Evolutionary conservation across 2,888 invertebrate species (phyloP).

Genomic region (Tetragnatha montana): DNA sequence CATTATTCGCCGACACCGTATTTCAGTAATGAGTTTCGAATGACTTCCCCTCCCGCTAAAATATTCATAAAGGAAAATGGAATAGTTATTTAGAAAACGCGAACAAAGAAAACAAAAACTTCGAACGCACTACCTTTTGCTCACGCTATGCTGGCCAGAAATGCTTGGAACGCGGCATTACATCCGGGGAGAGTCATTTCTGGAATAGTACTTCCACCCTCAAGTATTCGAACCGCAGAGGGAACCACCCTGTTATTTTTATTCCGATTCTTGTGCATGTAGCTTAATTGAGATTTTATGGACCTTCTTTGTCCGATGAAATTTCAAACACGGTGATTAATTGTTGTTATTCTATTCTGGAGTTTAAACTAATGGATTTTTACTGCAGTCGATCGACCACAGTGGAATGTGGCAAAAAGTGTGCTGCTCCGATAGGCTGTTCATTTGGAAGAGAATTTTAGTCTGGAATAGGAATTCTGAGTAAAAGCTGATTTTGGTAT

Average conservation of each 20-base stretch:
- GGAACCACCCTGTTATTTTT: constrained; percentile 20
- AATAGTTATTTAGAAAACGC: not conserved
- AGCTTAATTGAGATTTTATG: constrained; percentile 53
- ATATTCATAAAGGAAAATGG: constrained; percentile 42
- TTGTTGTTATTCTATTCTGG: not conserved
- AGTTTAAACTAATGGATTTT: constrained; percentile 10
- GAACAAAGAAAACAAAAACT: not conserved
- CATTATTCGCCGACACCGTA: not conserved
- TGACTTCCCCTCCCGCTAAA: constrained; percentile 23
- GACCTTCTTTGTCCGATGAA: constrained; percentile 43
- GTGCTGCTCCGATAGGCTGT: no score
- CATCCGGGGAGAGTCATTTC: constrained; percentile 20
- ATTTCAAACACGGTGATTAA: constrained; percentile 37
- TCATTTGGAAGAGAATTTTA: no score
- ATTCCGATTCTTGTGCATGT: not conserved
- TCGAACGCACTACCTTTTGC: not conserved
- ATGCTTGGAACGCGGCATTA: not conserved
- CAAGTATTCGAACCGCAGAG: constrained; percentile 17
- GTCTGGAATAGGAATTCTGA: no score
- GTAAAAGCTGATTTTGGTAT: no score
- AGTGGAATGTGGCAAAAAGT: not conserved
- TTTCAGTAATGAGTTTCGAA: constrained; percentile 32
- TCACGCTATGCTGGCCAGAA: not conserved
- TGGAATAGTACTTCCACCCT: constrained; percentile 18
- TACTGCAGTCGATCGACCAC: not conserved